Base-by-base conservation (phyloP, 2,797 vertebrate species). In the Cuculus canorus region DNA sequence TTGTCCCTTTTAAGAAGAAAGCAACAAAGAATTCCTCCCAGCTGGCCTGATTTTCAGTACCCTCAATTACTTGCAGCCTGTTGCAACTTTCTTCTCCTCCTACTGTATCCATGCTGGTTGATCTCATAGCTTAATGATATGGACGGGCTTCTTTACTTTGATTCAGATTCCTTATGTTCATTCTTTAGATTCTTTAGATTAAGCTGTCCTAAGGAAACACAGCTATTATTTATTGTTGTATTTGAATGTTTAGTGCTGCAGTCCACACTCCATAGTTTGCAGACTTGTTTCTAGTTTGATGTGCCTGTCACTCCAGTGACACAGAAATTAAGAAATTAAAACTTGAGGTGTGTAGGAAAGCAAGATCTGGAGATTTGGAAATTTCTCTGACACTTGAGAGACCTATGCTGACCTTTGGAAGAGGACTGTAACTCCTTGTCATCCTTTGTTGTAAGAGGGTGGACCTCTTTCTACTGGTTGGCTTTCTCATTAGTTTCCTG, bases 1-100 rank as follows among this genome's bases (percentile, higher is more conserved):
- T 88, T 88, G 76, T 72, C n/a, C 39, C 66, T 76, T 90, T 96
- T 71, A 86, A 85, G 73, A 91, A 54, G 65, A 83, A 91, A 61
- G 50, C 54, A 95, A 72, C 41, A 90, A 83, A 89, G 53, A 13
- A 90, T 84, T 95, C 56, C 43, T 76, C 66, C 11, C 70, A 90
- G 27, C 70, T 90, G 82, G 50, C 59, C 54, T 65, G 72, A 83
- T 91, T 93, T 83, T 78, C 65, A 69, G 57, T 57, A 71, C 68
- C 50, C 39, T 80, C 79, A 61, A 25, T 78, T 75, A 65, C 32
- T 79, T 70, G 16, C 35, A 73, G 43, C 50, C 17, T 87, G 11
- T 89, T 90, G 32, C 43, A 86, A n/a, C 43, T 59, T 81, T 88
- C 61, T 60, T 88, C 35, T 91, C 11, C 25, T 85, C 22, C 41